phyloP scores from a whole-genome alignment of 2,797 vertebrate genomes.

The Acipenser ruthenus region DNA sequence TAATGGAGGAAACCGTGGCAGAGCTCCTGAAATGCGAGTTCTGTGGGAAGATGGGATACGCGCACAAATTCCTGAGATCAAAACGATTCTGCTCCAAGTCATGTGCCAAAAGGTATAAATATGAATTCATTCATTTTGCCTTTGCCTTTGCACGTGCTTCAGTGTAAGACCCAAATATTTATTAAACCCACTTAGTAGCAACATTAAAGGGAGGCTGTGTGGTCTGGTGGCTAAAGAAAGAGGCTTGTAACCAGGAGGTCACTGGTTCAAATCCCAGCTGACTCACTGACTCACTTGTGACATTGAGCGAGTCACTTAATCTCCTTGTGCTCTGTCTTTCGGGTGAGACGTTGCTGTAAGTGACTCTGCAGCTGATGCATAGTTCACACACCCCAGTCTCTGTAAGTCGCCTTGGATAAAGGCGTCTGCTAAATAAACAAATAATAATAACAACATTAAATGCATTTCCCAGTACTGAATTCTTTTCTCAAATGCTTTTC shows the following conservation, averaged over 20 bases:
- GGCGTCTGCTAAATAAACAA: background rate
- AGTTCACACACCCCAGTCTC: no score
- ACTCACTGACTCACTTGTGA: constrained; percentile 1
- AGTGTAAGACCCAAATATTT: no score
- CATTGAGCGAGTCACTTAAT: no score
- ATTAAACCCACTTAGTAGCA: background rate
- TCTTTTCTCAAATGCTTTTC: constrained; percentile 13
- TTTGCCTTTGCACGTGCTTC: background rate
- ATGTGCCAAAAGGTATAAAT: constrained; percentile 83
- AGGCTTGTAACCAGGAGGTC: background rate
- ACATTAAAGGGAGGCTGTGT: no score
- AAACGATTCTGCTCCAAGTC: constrained; percentile 94
- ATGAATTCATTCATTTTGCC: background rate
- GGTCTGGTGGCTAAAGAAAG: no score
- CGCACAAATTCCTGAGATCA: constrained; percentile 85
- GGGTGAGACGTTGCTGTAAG: background rate
- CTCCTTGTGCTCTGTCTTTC: no score
- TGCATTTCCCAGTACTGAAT: constrained; percentile 23
- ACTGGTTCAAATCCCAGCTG: background rate
- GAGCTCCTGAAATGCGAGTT: constrained; percentile 91
- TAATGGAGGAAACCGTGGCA: constrained; percentile 67
- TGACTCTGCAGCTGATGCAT: constrained; percentile 22
- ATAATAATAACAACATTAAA: constrained; percentile 6
- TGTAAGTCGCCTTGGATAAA: constrained; percentile 15
- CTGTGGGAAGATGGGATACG: constrained; percentile 89